phyloP scores from a whole-genome alignment of 2,113 vertebrate species.

The Lophotis ruficrista region DNA sequence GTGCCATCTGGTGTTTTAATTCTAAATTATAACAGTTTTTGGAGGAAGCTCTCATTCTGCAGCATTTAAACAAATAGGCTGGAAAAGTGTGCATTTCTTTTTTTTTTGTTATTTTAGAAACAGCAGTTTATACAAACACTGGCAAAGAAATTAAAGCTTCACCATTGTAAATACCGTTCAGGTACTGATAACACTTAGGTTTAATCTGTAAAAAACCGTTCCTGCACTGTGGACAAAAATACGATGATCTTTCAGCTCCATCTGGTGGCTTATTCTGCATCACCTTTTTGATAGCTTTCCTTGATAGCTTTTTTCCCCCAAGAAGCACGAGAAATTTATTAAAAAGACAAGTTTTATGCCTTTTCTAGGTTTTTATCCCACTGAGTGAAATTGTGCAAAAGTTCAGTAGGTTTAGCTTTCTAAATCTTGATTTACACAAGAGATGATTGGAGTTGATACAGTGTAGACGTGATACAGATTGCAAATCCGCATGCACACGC shows the following conservation, averaged over 20 bases:
- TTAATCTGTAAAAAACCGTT: not conserved
- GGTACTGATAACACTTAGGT: fast-evolving
- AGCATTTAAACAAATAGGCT: not conserved
- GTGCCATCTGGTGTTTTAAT: conserved; percentile 36
- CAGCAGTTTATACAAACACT: not conserved
- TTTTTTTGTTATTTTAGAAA: not conserved
- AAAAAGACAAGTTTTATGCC: not conserved
- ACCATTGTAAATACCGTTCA: not conserved
- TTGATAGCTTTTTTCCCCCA: not conserved
- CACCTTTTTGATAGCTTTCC: not conserved
- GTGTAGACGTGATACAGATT: fast-evolving
- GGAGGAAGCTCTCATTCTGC: not conserved
- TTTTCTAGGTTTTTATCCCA: not conserved
- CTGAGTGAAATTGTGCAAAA: not conserved
- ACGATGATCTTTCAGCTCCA: not conserved
- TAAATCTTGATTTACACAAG: not conserved
- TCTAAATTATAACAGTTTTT: not conserved
- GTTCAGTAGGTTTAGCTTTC: not conserved
- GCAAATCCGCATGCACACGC: fast-evolving
- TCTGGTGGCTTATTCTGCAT: not conserved
- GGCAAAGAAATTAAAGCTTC: not conserved
- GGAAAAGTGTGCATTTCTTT: not conserved
- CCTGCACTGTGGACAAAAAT: not conserved
- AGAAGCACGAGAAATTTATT: not conserved
- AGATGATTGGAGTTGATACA: fast-evolving